Percentiles rank a stretch among this genome's conserved stretches.
These are phyloP conservation scores for Enteromius argenteus DNA, from an alignment of 2,797 vertebrate genomes.

Conservation along the genomic window DNA sequence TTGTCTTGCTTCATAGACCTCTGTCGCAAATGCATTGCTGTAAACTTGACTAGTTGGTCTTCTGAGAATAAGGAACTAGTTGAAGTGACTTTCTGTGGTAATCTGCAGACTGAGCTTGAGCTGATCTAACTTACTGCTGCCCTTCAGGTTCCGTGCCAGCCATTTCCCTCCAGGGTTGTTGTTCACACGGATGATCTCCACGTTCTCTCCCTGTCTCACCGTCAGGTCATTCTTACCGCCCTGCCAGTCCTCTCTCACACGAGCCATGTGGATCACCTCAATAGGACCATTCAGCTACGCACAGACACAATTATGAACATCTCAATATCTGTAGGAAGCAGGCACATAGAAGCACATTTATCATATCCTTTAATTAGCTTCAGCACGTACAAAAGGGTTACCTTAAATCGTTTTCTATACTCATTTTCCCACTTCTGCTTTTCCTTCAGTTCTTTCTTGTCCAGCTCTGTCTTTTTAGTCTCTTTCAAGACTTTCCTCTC, in stretches of 20 bases:
- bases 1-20: neutral
- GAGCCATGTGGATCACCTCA: constrained; percentile 75
- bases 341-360: neutral
- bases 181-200: constrained; percentile 79
- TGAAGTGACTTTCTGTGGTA: neutral
- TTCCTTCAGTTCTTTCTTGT: constrained; percentile 69
- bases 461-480: constrained; percentile 66
- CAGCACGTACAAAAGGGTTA: constrained; percentile 34
- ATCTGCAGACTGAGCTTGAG: neutral
- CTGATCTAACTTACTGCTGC: constrained; percentile 74
- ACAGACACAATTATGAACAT: neutral
- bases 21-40: neutral
- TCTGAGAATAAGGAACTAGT: neutral
- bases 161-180: constrained; percentile 80
- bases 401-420: constrained; percentile 79
- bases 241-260: constrained; percentile 73
- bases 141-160: constrained; percentile 73
- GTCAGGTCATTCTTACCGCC: constrained; percentile 78
- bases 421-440: constrained; percentile 73
- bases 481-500: constrained; percentile 64
- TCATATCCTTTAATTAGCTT: neutral
- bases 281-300: constrained; percentile 70
- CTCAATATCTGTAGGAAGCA: neutral
- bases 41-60: neutral
- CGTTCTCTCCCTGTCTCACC: constrained; percentile 73